phyloP scores from a whole-genome alignment of 2,113 vertebrate species.

The Brachionichthys hirsutus region DNA sequence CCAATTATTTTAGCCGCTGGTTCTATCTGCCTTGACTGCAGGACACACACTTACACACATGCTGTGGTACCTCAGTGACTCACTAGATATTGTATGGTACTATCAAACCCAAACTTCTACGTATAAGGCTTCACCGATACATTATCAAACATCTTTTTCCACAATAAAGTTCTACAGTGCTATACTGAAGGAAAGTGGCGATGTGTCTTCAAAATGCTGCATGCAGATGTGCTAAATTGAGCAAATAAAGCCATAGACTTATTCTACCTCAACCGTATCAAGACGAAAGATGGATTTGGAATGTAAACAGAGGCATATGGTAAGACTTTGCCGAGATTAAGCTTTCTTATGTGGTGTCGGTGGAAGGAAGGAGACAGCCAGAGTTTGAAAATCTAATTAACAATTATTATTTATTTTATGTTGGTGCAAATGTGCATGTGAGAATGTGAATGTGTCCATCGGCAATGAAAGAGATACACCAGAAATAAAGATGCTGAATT shows the following conservation, averaged over 20 bases:
- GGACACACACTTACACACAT: constrained; percentile 1
- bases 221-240: constrained; percentile 44
- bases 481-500: constrained; percentile 33
- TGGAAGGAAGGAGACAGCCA: constrained; percentile 15
- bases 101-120: not conserved
- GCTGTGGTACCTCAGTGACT: constrained; percentile 10
- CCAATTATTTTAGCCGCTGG: constrained; percentile 60
- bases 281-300: constrained; percentile 57
- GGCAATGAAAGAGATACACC: constrained; percentile 8
- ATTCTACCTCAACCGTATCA: constrained; percentile 52
- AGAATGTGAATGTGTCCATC: not conserved
- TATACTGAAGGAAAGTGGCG: constrained; percentile 17
- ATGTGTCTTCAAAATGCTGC: constrained; percentile 45
- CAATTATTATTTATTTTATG: constrained; percentile 2
- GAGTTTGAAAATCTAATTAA: constrained; percentile 41
- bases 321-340: constrained; percentile 48
- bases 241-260: constrained; percentile 51
- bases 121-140: not conserved
- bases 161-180: not conserved
- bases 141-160: constrained; percentile 5
- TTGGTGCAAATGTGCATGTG: not conserved
- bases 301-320: constrained; percentile 65
- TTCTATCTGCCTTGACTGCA: constrained; percentile 43
- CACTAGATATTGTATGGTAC: not conserved
- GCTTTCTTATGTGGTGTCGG: constrained; percentile 27